Base-by-base conservation (phyloP, 2,797 vertebrate genomes). In the Otolemur crassicaudatus region DNA sequence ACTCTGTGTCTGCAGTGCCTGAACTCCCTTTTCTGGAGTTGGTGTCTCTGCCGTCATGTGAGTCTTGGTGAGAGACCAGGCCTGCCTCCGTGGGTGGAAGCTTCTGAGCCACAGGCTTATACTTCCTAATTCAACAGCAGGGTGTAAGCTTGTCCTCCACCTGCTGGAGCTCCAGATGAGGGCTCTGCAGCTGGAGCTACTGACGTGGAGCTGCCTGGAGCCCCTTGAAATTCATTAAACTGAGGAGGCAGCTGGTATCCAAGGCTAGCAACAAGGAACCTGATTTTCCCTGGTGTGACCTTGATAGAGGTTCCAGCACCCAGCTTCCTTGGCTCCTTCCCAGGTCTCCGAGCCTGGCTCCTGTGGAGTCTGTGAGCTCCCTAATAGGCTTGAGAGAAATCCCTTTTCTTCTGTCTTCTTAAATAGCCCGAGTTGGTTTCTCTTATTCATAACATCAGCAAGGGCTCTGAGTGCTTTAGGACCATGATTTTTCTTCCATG, bases 351-450 rank as follows among this genome's bases (percentile, higher is more conserved):
- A 93, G 75, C 46, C 70, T 91, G 13, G 6, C 56, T 72, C 63
- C 63, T 76, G 84, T 65, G 76, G 79, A 80, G 89, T 86, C 81
- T 93, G 65, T 40, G 82, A 89, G 80, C 60, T 79, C 49, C 61
- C 49, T 34, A 43, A 76, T 83, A 93, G 73, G 37, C 75, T 84
- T 43, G 63, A 2, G 70, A 90, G 80, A 58, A 89, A 87, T 86
- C 58, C 63, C 75, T 75, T 88, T 80, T 91, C 63, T 95, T 77
- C 40, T 88, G 75, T 93, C 63, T 95, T 79, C 40, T 77, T 81
- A 76, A 81, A 85, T 65, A 87, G 65, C 7, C 46, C 4, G 14
- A 67, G 5, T 85, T 90, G 37, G 46, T 90, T 90, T 94, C 81
- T 58, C 19, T 84, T 76, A 56, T 87, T 94, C 23, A 12, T 43